A percentile compares a stretch with the other conserved stretches of the same genome.
These are phyloP conservation scores for Coturnix japonica DNA, from an alignment of 2,113 vertebrate species.

Conservation along the genomic window DNA sequence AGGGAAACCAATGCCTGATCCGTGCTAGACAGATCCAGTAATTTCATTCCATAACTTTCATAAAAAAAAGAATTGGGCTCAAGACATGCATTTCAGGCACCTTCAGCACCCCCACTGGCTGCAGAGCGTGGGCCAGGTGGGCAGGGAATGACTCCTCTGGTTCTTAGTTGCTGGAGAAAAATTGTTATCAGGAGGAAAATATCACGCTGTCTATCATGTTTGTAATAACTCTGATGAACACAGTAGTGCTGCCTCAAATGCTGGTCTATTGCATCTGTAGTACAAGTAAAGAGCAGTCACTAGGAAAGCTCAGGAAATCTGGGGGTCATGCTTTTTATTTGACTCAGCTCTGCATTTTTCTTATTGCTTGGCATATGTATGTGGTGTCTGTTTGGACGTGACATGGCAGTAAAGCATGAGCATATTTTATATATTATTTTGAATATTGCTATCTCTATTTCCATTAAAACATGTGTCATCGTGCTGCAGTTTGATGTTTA, in stretches of 20 bases:
- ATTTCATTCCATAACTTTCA: constrained; percentile 6
- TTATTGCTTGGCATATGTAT: constrained; percentile 13
- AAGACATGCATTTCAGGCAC: neutral
- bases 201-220: constrained; percentile 7
- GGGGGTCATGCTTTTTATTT: constrained; percentile 46
- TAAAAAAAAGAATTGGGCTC: neutral
- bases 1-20: neutral
- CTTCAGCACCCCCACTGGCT: neutral
- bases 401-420: constrained; percentile 31
- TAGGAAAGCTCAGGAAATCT: constrained; percentile 44
- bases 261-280: constrained; percentile 31
- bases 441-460: constrained; percentile 53
- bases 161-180: constrained; percentile 23
- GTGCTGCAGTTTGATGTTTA: constrained; percentile 51
- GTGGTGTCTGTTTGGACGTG: constrained; percentile 59
- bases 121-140: neutral
- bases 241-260: constrained; percentile 35
- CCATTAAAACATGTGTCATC: constrained; percentile 5
- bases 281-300: constrained; percentile 54
- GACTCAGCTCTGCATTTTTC: constrained; percentile 47
- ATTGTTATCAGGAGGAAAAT: constrained; percentile 42
- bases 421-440: neutral
- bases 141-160: neutral
- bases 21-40: neutral
- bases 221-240: constrained; percentile 40